phyloP scores from a whole-genome alignment of 1,140 invertebrate species.

The Tribolium madens region DNA sequence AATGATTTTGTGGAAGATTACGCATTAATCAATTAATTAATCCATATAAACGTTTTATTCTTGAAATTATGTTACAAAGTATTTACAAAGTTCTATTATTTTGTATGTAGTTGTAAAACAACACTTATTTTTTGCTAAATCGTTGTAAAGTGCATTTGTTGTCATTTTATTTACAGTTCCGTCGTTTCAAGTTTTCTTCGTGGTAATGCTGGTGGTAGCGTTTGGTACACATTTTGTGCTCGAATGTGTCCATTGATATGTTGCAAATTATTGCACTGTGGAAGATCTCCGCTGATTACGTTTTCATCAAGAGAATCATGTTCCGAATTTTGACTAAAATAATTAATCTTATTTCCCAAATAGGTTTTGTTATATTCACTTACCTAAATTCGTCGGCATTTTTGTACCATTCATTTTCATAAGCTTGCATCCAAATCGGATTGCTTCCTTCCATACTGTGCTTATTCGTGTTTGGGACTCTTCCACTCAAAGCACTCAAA shows the following conservation, averaged over 20 bases:
- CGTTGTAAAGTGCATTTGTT: not conserved
- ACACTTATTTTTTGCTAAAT: not conserved
- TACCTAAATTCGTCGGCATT: conserved; percentile 83
- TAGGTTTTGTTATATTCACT: too few species aligned
- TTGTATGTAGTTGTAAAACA: not conserved
- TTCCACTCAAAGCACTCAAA: conserved; percentile 75
- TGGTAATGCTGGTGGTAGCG: conserved; percentile 75
- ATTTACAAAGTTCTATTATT: not conserved
- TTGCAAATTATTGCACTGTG: conserved; percentile 66
- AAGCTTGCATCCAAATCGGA: conserved; percentile 94
- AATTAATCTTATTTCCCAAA: conserved; percentile 50
- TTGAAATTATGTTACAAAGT: not conserved
- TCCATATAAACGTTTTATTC: not conserved
- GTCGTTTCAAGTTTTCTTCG: conserved; percentile 88
- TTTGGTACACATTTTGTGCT: conserved; percentile 70
- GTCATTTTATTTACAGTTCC: conserved; percentile 71
- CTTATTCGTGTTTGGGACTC: conserved; percentile 94
- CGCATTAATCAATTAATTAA: not conserved
- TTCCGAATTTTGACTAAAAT: conserved; percentile 78
- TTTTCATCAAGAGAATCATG: conserved; percentile 91
- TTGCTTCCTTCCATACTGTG: conserved; percentile 94
- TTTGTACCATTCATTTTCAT: conserved; percentile 96
- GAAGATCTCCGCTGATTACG: conserved; percentile 75
- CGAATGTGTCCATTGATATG: conserved; percentile 61
- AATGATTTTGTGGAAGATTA: too few species aligned